Base-by-base conservation (phyloP, 2,113 vertebrate species). In the Typhlomys cinereus region DNA sequence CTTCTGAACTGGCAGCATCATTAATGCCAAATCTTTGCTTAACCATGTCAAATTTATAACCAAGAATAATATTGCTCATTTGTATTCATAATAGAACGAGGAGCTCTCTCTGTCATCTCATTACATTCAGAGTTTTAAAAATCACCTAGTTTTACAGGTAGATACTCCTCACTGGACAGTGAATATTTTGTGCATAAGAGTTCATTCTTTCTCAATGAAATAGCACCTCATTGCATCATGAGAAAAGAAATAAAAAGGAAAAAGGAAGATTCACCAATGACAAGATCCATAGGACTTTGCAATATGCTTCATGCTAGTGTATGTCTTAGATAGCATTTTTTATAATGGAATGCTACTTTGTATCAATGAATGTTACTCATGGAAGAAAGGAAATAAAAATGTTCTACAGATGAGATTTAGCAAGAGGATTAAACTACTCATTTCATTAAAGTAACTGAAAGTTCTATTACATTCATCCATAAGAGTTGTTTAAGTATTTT, bases 401-500 rank as follows among this genome's bases (percentile, higher is more conserved):
- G 59, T 84, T 31, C 52, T 95, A 23, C 52, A 46, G 6, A 7
- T 73, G 92, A 95, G 97, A 95, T 96, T 97, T 95, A 92, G 84
- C 64, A 93, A 34, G 23, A 83, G 52, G 93, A 91, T 25, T 64
- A 82, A 31, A 83, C 39, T 34, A 36, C 21, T 50, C 3, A 66
- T 67, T 92, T 94, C 8, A 39, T 64, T 78, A 36, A 71, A 92
- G 81, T n/a, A 71, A 87, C 52, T 46, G 15, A 44, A 0, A 34
- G 1, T 20, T 11, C 39, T 36, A 18, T 46, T 57, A 41, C 69
- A 14, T 27, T 92, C 8, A 44, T n/a, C 62, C 75, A 23, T 4
- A 0, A 69, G 10, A 61, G 0, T 13, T 36, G 59, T 67, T 41
- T 85, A 1, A 29, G 10, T 62, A 13, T 70, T 76, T 84, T 44